phyloP scores from a whole-genome alignment of 2,797 vertebrate species.

The Cirrhinus molitorella region DNA sequence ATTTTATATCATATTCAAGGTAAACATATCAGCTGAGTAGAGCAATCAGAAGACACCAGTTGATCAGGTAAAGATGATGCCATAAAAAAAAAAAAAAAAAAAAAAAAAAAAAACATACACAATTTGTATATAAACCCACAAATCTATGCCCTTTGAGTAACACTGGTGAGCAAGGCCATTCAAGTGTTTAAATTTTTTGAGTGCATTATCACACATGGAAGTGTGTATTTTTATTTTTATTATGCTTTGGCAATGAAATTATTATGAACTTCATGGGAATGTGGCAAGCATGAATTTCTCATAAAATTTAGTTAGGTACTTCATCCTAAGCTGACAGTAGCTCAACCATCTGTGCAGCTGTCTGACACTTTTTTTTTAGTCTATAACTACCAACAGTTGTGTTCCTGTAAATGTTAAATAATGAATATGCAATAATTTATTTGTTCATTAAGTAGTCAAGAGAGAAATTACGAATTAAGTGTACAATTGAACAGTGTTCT shows the following conservation, averaged over 20 bases:
- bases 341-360: constrained; percentile 37
- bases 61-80: too few species aligned
- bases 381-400: neutral
- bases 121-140: too few species aligned
- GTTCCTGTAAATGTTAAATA: neutral
- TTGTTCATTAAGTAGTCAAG: constrained; percentile 31
- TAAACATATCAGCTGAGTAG: too few species aligned
- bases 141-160: neutral
- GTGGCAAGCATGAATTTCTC: neutral
- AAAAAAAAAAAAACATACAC: too few species aligned
- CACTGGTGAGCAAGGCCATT: neutral
- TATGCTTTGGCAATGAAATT: neutral
- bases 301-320: too few species aligned
- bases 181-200: neutral
- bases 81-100: too few species aligned
- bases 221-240: neutral
- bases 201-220: neutral
- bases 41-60: too few species aligned
- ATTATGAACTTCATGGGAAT: neutral
- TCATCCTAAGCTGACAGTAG: too few species aligned
- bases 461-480: constrained; percentile 16
- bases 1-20: too few species aligned
- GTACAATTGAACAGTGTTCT: neutral
- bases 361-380: constrained; percentile 32
- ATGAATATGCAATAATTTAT: constrained; percentile 13